Conservation (phyloP, 2,113 vertebrate genomes). For the Hemibates koningsi region DNA sequence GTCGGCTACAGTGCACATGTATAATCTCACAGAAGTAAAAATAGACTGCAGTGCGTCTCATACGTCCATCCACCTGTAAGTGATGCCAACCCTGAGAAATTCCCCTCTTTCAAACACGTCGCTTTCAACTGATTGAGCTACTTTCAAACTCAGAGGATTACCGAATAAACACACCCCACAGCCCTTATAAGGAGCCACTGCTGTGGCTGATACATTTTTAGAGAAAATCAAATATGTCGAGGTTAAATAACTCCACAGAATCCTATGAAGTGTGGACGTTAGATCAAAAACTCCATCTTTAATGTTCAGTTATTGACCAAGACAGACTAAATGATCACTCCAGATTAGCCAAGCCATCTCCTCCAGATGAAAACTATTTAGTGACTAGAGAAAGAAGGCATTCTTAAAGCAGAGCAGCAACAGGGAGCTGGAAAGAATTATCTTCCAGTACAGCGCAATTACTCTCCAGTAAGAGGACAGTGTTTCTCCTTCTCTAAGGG, state of each 20-base stretch:
- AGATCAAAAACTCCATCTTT: constrained; percentile 32
- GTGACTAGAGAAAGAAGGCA: constrained; percentile 29
- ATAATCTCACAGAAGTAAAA: constrained; percentile 10
- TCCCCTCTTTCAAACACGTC: constrained; percentile 41
- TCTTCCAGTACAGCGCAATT: constrained; percentile 13
- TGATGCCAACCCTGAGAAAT: constrained; percentile 47
- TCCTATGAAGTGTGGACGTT: constrained; percentile 7
- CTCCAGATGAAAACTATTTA: constrained; percentile 70
- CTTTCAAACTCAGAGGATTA: constrained; percentile 39
- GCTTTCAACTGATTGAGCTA: constrained; percentile 45
- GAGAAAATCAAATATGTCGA: neutral
- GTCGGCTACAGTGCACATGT: neutral
- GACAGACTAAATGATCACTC: constrained; percentile 23
- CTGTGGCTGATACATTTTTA: neutral
- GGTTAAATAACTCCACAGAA: constrained; percentile 19
- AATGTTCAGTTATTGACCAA: constrained; percentile 21
- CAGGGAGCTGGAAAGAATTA: constrained; percentile 61
- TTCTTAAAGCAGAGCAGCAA: constrained; percentile 40
- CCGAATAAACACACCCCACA: constrained; percentile 50
- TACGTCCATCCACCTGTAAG: constrained; percentile 42
- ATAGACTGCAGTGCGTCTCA: neutral
- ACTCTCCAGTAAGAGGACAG: neutral
- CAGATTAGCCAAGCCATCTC: constrained; percentile 27
- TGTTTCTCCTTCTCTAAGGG: neutral
- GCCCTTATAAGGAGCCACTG: constrained; percentile 32